These are phyloP conservation scores for Amiota mariae DNA, from an alignment of 2,888 invertebrate species.

Conservation along the genomic window DNA sequence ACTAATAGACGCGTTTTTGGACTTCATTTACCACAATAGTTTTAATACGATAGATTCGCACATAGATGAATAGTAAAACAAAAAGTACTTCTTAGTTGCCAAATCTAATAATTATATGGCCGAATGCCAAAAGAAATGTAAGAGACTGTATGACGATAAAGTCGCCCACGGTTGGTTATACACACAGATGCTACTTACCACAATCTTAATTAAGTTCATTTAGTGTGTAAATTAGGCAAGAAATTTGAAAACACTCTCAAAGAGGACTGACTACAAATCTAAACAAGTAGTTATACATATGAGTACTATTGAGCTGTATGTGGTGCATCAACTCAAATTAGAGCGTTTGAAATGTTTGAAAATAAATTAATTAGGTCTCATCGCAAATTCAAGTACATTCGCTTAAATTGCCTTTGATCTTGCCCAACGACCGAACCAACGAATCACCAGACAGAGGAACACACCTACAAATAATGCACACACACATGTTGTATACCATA, in stretches of 20 bases:
- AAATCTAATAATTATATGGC: constrained; percentile 31
- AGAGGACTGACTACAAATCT: too few relatives aligned
- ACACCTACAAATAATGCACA: constrained; percentile 20
- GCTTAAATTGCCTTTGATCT: constrained; percentile 53
- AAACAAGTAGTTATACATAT: too few relatives aligned
- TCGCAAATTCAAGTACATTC: constrained; percentile 46
- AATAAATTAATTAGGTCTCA: constrained; percentile 60
- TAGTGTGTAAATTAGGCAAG: constrained; percentile 59
- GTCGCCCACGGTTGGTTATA: constrained; percentile 2
- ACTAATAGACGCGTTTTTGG: too few relatives aligned
- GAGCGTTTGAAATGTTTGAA: constrained; percentile 50
- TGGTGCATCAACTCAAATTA: constrained; percentile 50
- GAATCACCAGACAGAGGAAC: too few relatives aligned
- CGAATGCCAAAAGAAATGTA: constrained; percentile 48
- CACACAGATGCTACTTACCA: constrained; percentile 28
- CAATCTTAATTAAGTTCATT: constrained; percentile 52
- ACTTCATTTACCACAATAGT: too few relatives aligned
- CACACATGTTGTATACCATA: not conserved
- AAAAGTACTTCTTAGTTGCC: too few relatives aligned
- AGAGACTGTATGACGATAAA: constrained; percentile 60
- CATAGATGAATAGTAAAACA: too few relatives aligned
- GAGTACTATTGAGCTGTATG: too few relatives aligned
- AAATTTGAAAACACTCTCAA: too few relatives aligned
- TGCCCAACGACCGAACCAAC: not conserved
- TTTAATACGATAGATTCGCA: too few relatives aligned